Conservation (phyloP, 2,888 invertebrate genomes). For the Drosophila prostipennis region DNA sequence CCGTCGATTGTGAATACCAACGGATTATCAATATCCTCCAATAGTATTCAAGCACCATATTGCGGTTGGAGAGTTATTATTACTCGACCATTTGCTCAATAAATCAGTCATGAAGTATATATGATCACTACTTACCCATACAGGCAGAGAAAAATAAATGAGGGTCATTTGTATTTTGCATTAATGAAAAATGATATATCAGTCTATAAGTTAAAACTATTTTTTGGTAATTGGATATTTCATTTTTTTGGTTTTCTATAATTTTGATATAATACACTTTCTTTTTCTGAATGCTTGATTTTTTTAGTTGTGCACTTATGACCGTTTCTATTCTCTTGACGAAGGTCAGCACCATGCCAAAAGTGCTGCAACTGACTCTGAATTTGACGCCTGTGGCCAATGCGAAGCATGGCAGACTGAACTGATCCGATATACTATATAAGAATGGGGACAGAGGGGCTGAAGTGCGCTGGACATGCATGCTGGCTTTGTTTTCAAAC, state of each 20-base stretch:
- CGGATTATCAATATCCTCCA: slow-evolving; percentile 53
- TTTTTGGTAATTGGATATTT: not conserved
- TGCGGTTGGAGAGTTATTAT: slow-evolving; percentile 30
- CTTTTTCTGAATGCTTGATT: not conserved
- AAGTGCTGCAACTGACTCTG: slow-evolving; percentile 26
- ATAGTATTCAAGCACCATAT: slow-evolving; percentile 23
- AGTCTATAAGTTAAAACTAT: not conserved
- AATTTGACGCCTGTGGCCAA: slow-evolving; percentile 53
- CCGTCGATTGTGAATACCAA: slow-evolving; percentile 46
- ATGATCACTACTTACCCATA: slow-evolving; percentile 23
- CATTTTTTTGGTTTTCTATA: not conserved
- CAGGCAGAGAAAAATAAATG: slow-evolving; percentile 2
- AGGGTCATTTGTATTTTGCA: not conserved
- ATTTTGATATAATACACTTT: not conserved
- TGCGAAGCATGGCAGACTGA: slow-evolving; percentile 24
- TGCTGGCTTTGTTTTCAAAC: slow-evolving; percentile 38
- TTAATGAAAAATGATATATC: not conserved
- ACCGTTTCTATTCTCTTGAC: slow-evolving; percentile 54
- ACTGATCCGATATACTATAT: slow-evolving; percentile 28
- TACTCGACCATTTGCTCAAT: slow-evolving; percentile 32
- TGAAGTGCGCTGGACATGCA: slow-evolving; percentile 41
- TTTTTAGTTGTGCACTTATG: slow-evolving; percentile 23
- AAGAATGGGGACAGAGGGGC: slow-evolving; percentile 20
- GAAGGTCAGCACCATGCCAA: slow-evolving; percentile 67
- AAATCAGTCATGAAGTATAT: slow-evolving; percentile 35